Evolutionary conservation across 2,888 invertebrate species (phyloP).

Genomic region (Coleophora deauratella): DNA sequence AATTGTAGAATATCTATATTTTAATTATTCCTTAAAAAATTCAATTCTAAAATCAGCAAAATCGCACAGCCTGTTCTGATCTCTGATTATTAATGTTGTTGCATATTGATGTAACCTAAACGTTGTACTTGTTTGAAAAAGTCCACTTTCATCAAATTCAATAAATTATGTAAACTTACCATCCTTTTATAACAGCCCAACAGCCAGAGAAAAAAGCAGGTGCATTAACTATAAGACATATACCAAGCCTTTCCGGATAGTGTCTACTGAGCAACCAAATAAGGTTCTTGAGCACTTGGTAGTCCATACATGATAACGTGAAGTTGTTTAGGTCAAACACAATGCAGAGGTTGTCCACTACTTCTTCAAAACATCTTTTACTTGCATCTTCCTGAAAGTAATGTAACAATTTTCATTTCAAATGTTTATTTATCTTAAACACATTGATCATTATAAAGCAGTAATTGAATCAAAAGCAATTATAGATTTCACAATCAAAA

Average conservation of each 20-base stretch:
- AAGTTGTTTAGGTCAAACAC: constrained; percentile 85
- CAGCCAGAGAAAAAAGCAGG: constrained; percentile 84
- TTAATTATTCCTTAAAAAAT: no score
- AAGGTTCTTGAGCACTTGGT: constrained; percentile 84
- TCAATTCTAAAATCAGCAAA: no score
- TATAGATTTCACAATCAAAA: no score
- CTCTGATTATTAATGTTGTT: no score
- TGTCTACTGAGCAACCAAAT: constrained; percentile 85
- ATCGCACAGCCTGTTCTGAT: no score
- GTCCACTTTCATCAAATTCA: neutral
- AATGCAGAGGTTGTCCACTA: constrained; percentile 85
- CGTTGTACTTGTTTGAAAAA: no score
- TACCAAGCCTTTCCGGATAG: constrained; percentile 85
- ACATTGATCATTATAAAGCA: neutral
- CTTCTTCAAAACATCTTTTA: constrained; percentile 85
- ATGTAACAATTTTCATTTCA: no score
- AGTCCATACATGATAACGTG: constrained; percentile 85
- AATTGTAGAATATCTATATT: no score
- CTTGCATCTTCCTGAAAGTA: constrained; percentile 79
- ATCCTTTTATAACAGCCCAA: constrained; percentile 84
- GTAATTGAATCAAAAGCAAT: neutral
- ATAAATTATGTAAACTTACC: constrained; percentile 55
- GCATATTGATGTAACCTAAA: no score
- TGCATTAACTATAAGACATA: constrained; percentile 83
- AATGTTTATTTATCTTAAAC: no score